phyloP scores from a whole-genome alignment of 1,140 invertebrate species.

The Cydia amplana region DNA sequence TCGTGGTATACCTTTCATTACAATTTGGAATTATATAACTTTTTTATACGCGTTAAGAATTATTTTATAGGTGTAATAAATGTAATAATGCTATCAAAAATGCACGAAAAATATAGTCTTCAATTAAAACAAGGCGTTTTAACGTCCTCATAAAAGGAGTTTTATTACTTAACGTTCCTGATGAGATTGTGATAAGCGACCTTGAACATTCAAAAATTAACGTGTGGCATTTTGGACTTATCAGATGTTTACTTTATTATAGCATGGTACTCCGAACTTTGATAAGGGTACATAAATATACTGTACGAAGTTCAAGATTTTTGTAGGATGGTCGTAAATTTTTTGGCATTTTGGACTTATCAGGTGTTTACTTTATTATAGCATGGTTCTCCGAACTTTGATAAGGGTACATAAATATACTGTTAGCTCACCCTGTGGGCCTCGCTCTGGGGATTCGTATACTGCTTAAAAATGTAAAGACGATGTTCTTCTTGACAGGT shows the following conservation, averaged over 20 bases:
- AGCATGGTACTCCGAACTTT: too few species aligned
- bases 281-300: not conserved
- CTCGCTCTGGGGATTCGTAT: too few species aligned
- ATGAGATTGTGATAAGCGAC: constrained; percentile 10
- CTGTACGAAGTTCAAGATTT: not conserved
- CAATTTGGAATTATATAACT: not conserved
- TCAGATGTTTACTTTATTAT: not conserved
- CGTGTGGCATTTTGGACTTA: not conserved
- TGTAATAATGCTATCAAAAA: not conserved
- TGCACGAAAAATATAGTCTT: not conserved
- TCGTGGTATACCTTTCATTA: not conserved
- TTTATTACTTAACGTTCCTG: constrained; percentile 7
- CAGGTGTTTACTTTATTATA: not conserved
- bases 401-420: not conserved
- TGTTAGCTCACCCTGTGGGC: too few species aligned
- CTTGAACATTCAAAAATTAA: constrained; percentile 9
- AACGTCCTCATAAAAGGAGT: constrained; percentile 9
- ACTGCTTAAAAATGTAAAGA: too few species aligned
- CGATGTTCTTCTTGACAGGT: too few species aligned
- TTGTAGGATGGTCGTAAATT: too few species aligned
- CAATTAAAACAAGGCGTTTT: constrained; percentile 5
- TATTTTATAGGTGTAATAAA: not conserved
- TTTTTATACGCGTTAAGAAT: not conserved
- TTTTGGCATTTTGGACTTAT: not conserved
- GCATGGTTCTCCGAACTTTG: not conserved